phyloP scores from a whole-genome alignment of 2,888 invertebrate genomes.

The Branchellion lobata region DNA sequence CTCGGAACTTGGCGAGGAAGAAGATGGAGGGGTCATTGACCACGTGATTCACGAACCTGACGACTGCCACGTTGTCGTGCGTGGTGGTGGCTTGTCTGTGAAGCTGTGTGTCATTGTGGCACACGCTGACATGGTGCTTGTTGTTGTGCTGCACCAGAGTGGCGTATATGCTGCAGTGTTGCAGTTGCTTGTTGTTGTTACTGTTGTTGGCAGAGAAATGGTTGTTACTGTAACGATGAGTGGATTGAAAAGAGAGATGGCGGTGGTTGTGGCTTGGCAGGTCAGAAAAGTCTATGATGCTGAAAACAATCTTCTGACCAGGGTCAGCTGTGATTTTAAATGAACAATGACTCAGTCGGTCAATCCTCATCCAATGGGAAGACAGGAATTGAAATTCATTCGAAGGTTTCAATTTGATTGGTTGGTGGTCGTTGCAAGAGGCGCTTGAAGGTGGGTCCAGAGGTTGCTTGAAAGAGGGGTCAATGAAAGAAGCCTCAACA shows the following conservation, averaged over 20 bases:
- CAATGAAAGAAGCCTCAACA: no score
- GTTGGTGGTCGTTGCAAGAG: background rate
- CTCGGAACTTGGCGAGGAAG: conserved; percentile 43
- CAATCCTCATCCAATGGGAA: conserved; percentile 32
- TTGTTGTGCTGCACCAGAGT: conserved; percentile 12
- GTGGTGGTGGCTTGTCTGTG: conserved; percentile 28
- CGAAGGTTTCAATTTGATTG: conserved; percentile 22
- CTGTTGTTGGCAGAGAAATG: background rate
- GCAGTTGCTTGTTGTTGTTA: background rate
- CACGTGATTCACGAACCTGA: conserved; percentile 20
- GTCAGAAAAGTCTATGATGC: conserved; percentile 35
- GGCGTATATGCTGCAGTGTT: conserved; percentile 46
- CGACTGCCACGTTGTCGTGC: background rate
- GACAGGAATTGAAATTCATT: conserved; percentile 42
- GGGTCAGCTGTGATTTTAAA: conserved; percentile 43
- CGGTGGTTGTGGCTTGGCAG: background rate
- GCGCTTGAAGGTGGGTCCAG: conserved; percentile 50
- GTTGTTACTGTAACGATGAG: background rate
- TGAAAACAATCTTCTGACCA: conserved; percentile 40
- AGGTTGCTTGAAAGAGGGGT: conserved; percentile 50
- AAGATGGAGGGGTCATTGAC: conserved; percentile 31
- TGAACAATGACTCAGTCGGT: conserved; percentile 42
- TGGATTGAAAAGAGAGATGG: background rate
- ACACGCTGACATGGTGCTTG: conserved; percentile 32
- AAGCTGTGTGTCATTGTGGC: conserved; percentile 15